These are phyloP conservation scores for Erebia aethiops DNA, from an alignment of 2,888 invertebrate genomes.

Conservation along the genomic window DNA sequence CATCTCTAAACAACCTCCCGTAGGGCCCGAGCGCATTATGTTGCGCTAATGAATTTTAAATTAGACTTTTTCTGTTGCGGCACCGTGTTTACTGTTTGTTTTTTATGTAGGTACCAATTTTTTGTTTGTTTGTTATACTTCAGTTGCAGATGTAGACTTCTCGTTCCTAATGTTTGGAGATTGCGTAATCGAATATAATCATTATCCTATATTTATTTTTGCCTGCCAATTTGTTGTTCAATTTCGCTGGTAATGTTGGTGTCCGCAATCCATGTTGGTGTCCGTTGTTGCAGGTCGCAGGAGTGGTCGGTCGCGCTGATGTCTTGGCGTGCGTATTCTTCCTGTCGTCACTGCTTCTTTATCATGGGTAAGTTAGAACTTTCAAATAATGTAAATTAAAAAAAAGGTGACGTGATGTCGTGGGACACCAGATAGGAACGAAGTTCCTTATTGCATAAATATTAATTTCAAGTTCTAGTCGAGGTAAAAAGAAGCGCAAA, in stretches of 20 bases:
- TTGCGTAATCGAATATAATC: too few species aligned
- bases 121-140: neutral
- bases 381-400: too few species aligned
- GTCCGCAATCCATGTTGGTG: neutral
- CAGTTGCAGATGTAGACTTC: too few species aligned
- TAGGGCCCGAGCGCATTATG: neutral
- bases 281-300: slow-evolving; percentile 87
- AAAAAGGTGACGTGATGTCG: too few species aligned
- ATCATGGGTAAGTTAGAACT: slow-evolving; percentile 87
- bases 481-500: too few species aligned
- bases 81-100: neutral
- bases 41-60: slow-evolving; percentile 19
- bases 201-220: too few species aligned
- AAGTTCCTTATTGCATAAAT: too few species aligned
- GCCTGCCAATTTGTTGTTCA: too few species aligned
- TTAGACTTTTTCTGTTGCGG: neutral
- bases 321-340: slow-evolving; percentile 93
- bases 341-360: slow-evolving; percentile 89
- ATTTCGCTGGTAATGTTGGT: too few species aligned
- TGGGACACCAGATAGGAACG: too few species aligned
- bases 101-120: neutral
- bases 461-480: too few species aligned
- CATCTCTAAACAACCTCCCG: slow-evolving; percentile 4
- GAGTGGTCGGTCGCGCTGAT: slow-evolving; percentile 94
- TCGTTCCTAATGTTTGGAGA: too few species aligned